Evolutionary conservation across 2,797 vertebrate species (phyloP), one percentile per base, ranked within the genome.

Genomic region (Pseudotriccus pelzelni): DNA sequence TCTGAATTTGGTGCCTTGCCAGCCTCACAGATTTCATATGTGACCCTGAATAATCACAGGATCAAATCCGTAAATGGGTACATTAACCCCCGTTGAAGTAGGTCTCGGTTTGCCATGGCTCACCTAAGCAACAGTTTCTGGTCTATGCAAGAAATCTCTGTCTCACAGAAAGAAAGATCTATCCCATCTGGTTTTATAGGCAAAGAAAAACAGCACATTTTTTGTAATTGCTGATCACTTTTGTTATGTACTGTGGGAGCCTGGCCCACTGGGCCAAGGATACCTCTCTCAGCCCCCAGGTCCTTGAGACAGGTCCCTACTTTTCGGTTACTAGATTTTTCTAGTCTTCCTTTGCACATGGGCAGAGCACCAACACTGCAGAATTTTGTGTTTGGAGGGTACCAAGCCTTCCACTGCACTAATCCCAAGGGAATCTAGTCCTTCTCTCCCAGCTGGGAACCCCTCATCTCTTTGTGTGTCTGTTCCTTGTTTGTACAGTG

Each of bases 401-500:
- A 44, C 36, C 44, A 72, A 69, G 43, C 3, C 53, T 79, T 90
- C 91, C 67, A 28, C 22, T 86, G 70, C 47, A 41, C 10, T 76
- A 44, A 75, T 81, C 83, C 56, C 76, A 72, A 14, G 37, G 36
- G 73, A 6, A 87, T 81, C 59, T 81, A 44, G 47, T 32, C 69
- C 53, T 83, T 78, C 50, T 78, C 28, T 91, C 76, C 76, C 76
- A 87, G 13, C 55, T 86, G 82, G 67, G 79, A 91, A 41, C 21
- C 25, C 79, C 78, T 75, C 79, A 46, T 93, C 62, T 77, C 43
- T 83, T 79, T 67, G 12, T 60, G 47, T 70, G 87, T 53, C 67
- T 27, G 75, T 80, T 90, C 28, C 90, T 89, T 78, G 81, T 75
- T 91, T 94, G 90, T 78, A 75, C 28, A 78, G 76, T 44, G 39